A percentile compares a stretch with the other conserved stretches of the same genome.
phyloP scores from a whole-genome alignment of 2,888 invertebrate species.

The Sycophila texana region DNA sequence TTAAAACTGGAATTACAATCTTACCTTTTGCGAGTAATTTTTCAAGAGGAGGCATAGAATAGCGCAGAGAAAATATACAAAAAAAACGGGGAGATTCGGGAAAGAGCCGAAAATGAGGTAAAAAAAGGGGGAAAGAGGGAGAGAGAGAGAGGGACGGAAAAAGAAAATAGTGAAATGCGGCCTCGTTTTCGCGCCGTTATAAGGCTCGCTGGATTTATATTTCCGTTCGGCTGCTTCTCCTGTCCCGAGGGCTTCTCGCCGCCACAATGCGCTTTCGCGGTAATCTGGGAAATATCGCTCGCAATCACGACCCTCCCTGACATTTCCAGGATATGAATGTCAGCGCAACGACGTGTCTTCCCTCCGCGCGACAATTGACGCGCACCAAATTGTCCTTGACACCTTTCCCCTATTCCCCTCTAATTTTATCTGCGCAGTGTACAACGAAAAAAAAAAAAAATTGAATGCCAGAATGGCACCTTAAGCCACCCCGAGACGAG shows the following conservation, averaged over 20 bases:
- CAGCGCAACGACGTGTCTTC: background rate
- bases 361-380: too few relatives aligned
- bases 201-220: slow-evolving; percentile 27
- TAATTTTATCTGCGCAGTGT: too few relatives aligned
- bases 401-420: too few relatives aligned
- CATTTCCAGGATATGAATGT: slow-evolving; percentile 7
- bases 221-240: background rate
- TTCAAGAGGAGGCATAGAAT: too few relatives aligned
- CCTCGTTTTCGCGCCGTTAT: background rate
- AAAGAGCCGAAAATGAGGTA: background rate
- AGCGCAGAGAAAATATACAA: too few relatives aligned
- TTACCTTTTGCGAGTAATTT: too few relatives aligned
- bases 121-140: background rate
- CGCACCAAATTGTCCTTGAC: too few relatives aligned
- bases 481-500: background rate
- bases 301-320: background rate
- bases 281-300: slow-evolving; percentile 20
- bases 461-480: too few relatives aligned
- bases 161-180: background rate
- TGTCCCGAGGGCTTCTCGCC: background rate
- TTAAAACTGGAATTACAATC: too few relatives aligned
- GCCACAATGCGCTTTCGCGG: slow-evolving; percentile 1
- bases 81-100: slow-evolving; percentile 40
- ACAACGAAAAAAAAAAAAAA: too few relatives aligned
- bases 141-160: slow-evolving; percentile 5